Evolutionary conservation across 2,888 invertebrate genomes (phyloP).

Genomic region (Capitulum mitella): DNA sequence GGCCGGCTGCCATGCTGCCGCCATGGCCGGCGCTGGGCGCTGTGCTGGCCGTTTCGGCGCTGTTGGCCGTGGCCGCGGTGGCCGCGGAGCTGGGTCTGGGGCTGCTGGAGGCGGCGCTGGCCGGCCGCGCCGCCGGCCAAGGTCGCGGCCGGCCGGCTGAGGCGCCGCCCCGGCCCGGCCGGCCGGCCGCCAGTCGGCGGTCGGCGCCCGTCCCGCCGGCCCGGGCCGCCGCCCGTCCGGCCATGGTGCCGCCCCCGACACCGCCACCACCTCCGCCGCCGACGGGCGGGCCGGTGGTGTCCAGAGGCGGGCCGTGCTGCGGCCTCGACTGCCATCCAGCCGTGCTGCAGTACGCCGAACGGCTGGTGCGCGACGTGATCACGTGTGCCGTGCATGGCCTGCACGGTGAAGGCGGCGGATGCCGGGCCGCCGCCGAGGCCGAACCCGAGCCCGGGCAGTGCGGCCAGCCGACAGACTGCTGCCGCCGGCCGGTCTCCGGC

Average conservation of each 20-base stretch:
- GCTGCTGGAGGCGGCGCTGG: constrained; percentile 4
- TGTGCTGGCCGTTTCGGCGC: background rate
- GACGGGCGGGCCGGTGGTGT: too few species aligned
- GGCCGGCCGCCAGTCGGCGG: constrained; percentile 8
- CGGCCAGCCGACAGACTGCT: background rate
- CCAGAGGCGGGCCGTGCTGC: too few species aligned
- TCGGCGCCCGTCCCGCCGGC: background rate
- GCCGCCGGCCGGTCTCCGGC: background rate
- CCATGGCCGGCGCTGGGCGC: constrained; percentile 8
- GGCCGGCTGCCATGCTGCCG: background rate
- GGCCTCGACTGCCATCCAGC: background rate
- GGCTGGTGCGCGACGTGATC: constrained; percentile 17
- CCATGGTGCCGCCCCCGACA: background rate
- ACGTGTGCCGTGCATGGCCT: background rate
- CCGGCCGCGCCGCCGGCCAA: background rate
- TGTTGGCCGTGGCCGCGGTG: background rate
- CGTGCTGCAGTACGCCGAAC: background rate
- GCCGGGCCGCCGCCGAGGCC: background rate
- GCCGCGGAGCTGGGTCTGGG: background rate
- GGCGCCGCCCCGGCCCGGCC: background rate
- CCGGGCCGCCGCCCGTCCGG: background rate
- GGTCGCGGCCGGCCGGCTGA: background rate
- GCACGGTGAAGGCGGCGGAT: background rate
- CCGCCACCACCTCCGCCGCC: background rate
- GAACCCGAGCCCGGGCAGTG: background rate